Conservation (phyloP, 2,797 vertebrate genomes). For the Pterois miles region DNA sequence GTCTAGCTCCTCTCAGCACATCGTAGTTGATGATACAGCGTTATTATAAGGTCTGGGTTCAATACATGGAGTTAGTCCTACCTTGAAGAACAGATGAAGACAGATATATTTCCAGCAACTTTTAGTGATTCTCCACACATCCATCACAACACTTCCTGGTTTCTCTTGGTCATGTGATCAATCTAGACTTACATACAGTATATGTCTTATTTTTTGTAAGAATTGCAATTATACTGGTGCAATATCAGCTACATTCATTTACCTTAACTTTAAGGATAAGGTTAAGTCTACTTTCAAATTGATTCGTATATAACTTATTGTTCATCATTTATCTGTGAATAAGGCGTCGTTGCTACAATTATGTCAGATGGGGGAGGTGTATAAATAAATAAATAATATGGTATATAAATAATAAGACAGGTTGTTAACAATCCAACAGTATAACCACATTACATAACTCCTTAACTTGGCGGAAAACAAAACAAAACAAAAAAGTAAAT, state of each 20-base stretch:
- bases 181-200: not conserved
- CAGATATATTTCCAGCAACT: not conserved
- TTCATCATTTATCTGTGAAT: not conserved
- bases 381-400: not conserved
- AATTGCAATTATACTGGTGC: not conserved
- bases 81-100: not conserved
- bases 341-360: not conserved
- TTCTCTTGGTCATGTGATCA: not conserved
- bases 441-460: not conserved
- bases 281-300: not conserved
- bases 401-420: not conserved
- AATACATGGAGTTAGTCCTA: not conserved
- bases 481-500: not conserved
- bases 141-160: slow-evolving; percentile 7
- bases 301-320: not conserved
- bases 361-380: not conserved
- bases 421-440: not conserved
- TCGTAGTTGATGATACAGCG: not conserved
- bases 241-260: not conserved
- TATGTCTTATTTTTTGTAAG: not conserved
- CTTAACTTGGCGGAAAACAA: not conserved
- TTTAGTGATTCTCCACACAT: not conserved
- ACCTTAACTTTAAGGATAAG: no score
- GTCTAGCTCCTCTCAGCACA: not conserved
- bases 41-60: accelerated